A percentile compares a stretch with the other conserved stretches of the same genome.
Evolutionary conservation across 2,113 vertebrate genomes (phyloP).

Genomic region (Bubo scandiacus): DNA sequence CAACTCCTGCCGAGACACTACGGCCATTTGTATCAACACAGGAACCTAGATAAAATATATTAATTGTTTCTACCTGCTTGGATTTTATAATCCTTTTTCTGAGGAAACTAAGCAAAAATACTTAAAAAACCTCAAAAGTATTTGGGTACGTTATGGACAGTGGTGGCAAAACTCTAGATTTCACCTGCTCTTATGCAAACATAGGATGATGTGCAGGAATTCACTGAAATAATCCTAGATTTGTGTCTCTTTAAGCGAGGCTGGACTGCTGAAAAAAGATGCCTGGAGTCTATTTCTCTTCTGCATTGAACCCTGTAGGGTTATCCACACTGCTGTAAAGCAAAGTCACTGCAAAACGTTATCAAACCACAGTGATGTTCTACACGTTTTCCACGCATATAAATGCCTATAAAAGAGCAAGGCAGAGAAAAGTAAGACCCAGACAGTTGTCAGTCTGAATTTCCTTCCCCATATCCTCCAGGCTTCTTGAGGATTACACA

Average conservation of each 20-base stretch:
- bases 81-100: neutral
- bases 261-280: neutral
- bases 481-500: neutral
- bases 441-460: neutral
- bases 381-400: neutral
- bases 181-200: neutral
- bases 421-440: neutral
- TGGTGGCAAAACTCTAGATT: neutral
- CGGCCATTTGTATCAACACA: neutral
- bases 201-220: neutral
- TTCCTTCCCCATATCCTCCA: neutral
- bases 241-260: neutral
- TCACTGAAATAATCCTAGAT: neutral
- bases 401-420: neutral
- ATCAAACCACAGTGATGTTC: neutral
- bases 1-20: neutral
- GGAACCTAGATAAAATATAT: neutral
- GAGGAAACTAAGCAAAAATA: neutral
- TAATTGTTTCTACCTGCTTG: neutral
- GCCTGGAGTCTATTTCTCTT: neutral
- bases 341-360: neutral
- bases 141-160: rapidly evolving
- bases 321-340: neutral
- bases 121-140: neutral
- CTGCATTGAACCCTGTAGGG: neutral